Conservation (phyloP, 2,797 vertebrate genomes). For the Coendou prehensilis region DNA sequence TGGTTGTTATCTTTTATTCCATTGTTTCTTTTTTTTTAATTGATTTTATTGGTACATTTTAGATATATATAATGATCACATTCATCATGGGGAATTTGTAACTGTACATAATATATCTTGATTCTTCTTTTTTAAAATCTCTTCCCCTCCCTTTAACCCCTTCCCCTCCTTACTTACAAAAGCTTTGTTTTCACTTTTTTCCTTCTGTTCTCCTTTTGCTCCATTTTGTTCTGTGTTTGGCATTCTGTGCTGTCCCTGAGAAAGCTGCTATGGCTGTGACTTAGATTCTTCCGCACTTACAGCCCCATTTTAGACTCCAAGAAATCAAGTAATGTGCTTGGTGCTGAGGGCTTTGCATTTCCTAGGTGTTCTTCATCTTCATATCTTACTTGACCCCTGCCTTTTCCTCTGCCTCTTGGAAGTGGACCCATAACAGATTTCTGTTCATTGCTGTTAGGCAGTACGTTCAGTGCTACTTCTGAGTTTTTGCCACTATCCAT, state of each 20-base stretch:
- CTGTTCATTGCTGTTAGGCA: conserved; percentile 92
- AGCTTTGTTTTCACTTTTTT: neutral
- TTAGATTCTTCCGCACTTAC: conserved; percentile 96
- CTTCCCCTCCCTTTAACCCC: neutral
- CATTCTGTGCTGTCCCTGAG: conserved; percentile 90
- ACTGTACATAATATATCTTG: neutral
- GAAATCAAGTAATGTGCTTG: conserved; percentile 98
- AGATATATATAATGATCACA: neutral
- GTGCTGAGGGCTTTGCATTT: conserved; percentile 95
- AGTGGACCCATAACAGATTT: conserved; percentile 90
- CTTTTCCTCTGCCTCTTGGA: conserved; percentile 95
- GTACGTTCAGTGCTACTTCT: conserved; percentile 96
- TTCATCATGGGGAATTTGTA: neutral
- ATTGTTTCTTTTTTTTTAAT: conserved; percentile 81
- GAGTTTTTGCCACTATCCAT: conserved; percentile 98
- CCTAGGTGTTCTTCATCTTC: conserved; percentile 95
- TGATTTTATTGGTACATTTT: neutral
- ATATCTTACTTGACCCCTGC: conserved; percentile 93
- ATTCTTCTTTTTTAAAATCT: neutral
- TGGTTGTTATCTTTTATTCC: conserved; percentile 91
- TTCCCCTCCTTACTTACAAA: neutral
- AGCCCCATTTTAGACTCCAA: conserved; percentile 98
- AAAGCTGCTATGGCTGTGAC: conserved; percentile 89
- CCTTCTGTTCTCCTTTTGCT: conserved; percentile 57
- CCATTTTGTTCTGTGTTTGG: conserved; percentile 91